Base-by-base conservation (phyloP, 1,140 invertebrate species). In the Agrypnia vestita region DNA sequence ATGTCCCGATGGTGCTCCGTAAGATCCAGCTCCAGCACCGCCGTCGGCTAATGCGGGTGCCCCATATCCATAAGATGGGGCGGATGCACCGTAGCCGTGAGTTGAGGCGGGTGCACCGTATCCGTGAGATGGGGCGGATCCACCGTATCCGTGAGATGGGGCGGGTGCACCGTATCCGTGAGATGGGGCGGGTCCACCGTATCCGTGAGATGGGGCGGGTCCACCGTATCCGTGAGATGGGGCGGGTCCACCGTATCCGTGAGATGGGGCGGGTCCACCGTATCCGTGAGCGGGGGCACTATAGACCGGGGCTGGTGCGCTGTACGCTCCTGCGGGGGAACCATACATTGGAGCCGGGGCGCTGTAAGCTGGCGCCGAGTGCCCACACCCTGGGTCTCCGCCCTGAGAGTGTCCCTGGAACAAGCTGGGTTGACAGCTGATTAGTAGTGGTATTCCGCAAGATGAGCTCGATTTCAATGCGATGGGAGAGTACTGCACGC, bases 61-160 rank as follows among this genome's bases (percentile, higher is more conserved):
- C 43, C 10, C 64, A 55, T 69, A 49, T 0, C 51, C 35, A 21
- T 62, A 62, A 12, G 51, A 46, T 46, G 49, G 71, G 46, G 77
- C 73, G 55, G 83, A 51, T 21, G 81, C 71, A 19, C 61, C 71
- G 76, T 84, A 84, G 11, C 77, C 78, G 47, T 85, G 83, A 17
- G 72, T 62, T 62, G 82, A 19, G 19, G 67, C 64, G 49, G 78
- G 44, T 80, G n/a, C n/a, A n/a, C n/a, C n/a, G n/a, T n/a, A n/a
- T n/a, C n/a, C n/a, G n/a, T n/a, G n/a, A n/a, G n/a, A n/a, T n/a
- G n/a, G n/a, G n/a, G n/a, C n/a, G n/a, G n/a, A n/a, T n/a, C n/a
- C n/a, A n/a, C n/a, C n/a, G n/a, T n/a, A n/a, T n/a, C n/a, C n/a
- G n/a, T n/a, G n/a, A n/a, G n/a, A n/a, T n/a, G n/a, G n/a, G n/a